Conservation (phyloP, 2,888 invertebrate genomes). For the Stenodera caucasica region DNA sequence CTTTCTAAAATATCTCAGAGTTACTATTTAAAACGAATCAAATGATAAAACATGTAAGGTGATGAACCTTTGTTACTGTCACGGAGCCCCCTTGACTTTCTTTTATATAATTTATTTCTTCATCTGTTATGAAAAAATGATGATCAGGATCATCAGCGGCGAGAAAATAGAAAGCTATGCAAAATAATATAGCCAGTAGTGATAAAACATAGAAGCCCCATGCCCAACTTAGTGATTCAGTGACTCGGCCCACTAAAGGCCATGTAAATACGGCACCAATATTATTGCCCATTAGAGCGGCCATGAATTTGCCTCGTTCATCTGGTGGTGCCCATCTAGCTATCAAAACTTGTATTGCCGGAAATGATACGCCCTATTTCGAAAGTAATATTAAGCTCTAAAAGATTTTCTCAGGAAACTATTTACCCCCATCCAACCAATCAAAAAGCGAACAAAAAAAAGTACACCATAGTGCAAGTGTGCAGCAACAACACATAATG, state of each 20-base stretch:
- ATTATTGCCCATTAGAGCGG: conserved; percentile 73
- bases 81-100: conserved; percentile 36
- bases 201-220: conserved; percentile 67
- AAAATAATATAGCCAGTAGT: conserved; percentile 60
- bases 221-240: conserved; percentile 38
- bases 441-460: conserved; percentile 59
- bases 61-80: conserved; percentile 40
- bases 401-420: no score
- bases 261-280: conserved; percentile 72
- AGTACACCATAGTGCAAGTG: conserved; percentile 59
- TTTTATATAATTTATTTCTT: conserved; percentile 65
- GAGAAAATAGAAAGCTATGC: conserved; percentile 63
- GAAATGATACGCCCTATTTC: conserved; percentile 68
- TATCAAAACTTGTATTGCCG: conserved; percentile 66
- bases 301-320: conserved; percentile 73
- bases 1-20: conserved; percentile 27
- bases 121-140: conserved; percentile 64
- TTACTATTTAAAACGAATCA: not conserved
- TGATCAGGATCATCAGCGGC: conserved; percentile 66
- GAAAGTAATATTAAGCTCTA: conserved; percentile 25
- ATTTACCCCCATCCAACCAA: conserved; percentile 65
- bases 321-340: conserved; percentile 74
- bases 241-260: conserved; percentile 67
- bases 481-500: conserved; percentile 62
- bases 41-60: no score